Base-by-base conservation (phyloP, 2,113 vertebrate species). In the Edolisoma coerulescens region DNA sequence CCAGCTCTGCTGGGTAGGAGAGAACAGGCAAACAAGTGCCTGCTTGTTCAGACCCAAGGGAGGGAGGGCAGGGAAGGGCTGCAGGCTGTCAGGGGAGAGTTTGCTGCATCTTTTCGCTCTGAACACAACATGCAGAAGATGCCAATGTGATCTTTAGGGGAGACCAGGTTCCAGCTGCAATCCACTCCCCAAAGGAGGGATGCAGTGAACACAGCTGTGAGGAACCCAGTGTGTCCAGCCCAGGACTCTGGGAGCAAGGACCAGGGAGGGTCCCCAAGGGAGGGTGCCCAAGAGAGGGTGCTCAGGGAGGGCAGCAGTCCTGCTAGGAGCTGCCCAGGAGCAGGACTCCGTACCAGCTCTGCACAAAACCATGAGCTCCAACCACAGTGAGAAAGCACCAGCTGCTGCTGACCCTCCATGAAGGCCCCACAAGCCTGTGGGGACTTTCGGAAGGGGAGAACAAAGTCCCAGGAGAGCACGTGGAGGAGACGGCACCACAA, bases 1-100 rank as follows among this genome's bases (percentile, higher is more conserved):
- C 9, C 64, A 68, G 77, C 67, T 63, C 71, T 68, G 49, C 75
- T 71, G 60, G 44, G 71, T 27, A 74, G 67, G 54, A 45, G 30
- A 86, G 32, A 63, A 49, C 65, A 61, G 21, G 33, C 60, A 69
- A 93, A 96, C 96, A 96, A 92, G 88, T 3, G 61, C 28, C 52
- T 75, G 20, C 93, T 96, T 96, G 95, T 97, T 96, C 76, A 76
- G 57, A 44, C 3, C 14, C 23, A 42, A 69, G 23, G 10, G 2
- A 39, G 70, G 61, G 60, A 68, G 39, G 6, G 6, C 21, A 10
- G 77, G 61, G 79, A 86, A 86, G 77, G 87, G 21, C 53, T 73
- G n/a, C 6, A 45, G 23, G 37, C 84, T 68, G 42, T 33, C 50
- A 64, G 67, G n/a, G 17, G 41, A 70, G 27, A 30, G 7, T 44